Evolutionary conservation across 2,888 invertebrate species (phyloP).

Genomic region (Molorchus minor): DNA sequence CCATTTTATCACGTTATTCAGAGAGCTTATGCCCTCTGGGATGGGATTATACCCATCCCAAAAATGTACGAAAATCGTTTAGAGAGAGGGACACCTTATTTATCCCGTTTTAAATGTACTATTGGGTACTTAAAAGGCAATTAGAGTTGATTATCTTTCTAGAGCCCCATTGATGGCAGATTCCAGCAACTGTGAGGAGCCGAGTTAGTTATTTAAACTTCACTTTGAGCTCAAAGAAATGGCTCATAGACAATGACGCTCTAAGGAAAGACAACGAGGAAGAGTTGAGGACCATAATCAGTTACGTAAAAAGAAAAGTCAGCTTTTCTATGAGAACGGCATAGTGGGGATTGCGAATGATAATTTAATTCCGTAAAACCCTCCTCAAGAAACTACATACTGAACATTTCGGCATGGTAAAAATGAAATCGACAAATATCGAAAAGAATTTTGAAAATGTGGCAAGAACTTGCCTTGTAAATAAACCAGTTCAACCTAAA

Average conservation of each 20-base stretch:
- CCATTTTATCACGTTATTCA: neutral
- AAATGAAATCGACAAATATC: neutral
- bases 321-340: neutral
- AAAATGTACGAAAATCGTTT: neutral
- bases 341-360: neutral
- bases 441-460: neutral
- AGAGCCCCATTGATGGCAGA: neutral
- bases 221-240: neutral
- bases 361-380: neutral
- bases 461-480: neutral
- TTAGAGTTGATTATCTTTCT: neutral
- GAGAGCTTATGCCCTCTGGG: neutral
- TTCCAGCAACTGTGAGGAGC: no score
- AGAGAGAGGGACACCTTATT: no score
- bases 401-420: neutral
- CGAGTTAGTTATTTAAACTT: neutral
- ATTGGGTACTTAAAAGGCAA: neutral
- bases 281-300: neutral
- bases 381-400: neutral
- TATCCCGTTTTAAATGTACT: neutral
- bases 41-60: neutral
- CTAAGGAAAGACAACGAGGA: neutral
- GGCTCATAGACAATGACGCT: neutral
- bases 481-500: neutral
- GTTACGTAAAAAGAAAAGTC: neutral